These are phyloP conservation scores for Parazoanthus atlanticus DNA, from an alignment of 92 coral and sea anemone genomes.

Conservation along the genomic window DNA sequence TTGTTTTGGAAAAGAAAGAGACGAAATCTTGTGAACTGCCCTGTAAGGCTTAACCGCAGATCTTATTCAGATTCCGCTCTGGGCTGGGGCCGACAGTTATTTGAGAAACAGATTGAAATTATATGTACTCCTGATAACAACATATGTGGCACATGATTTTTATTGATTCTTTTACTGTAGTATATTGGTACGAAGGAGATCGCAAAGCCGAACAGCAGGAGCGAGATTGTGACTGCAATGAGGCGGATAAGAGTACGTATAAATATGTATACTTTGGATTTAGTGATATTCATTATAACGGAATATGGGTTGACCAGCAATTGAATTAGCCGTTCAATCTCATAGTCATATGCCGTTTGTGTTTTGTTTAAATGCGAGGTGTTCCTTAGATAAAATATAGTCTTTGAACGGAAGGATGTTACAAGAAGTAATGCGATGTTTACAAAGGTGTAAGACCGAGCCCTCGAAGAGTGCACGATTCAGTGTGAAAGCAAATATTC, in stretches of 20 bases:
- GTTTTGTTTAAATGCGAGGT: background rate
- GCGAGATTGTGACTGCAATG: conserved; percentile 96
- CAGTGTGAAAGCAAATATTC: background rate
- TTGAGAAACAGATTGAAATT: background rate
- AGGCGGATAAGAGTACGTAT: conserved; percentile 83
- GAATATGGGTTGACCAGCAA: background rate
- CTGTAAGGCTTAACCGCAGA: background rate
- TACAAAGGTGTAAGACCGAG: background rate
- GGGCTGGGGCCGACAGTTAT: conserved; percentile 15
- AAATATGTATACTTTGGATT: background rate
- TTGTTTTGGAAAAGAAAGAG: background rate
- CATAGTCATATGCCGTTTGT: background rate
- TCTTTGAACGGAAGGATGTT: background rate
- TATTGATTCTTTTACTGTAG: conserved; percentile 55
- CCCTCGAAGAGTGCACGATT: background rate
- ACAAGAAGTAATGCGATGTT: background rate
- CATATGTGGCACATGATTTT: conserved; percentile 13
- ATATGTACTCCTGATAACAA: background rate
- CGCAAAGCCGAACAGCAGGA: conserved; percentile 84
- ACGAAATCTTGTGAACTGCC: background rate
- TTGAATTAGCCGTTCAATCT: conserved; percentile 13
- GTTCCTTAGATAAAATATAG: background rate
- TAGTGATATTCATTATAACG: background rate
- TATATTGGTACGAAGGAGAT: conserved; percentile 96
- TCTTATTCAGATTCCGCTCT: background rate